Conservation (phyloP, 2,888 invertebrate genomes). For the Ochropleura leucogaster region DNA sequence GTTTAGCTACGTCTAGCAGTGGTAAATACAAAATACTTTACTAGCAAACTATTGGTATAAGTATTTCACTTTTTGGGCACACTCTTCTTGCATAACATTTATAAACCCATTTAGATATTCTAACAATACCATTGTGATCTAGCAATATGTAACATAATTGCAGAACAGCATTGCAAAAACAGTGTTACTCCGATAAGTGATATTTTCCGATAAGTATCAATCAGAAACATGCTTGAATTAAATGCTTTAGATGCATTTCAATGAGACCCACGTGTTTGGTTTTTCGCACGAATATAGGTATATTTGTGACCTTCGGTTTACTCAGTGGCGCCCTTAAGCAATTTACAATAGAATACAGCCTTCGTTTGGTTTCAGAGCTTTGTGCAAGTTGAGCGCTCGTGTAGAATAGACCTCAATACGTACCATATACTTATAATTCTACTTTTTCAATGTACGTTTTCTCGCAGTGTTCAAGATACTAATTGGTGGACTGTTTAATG, state of each 20-base stretch:
- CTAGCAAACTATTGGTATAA: neutral
- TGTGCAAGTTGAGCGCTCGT: constrained; percentile 76
- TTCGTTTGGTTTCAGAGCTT: constrained; percentile 74
- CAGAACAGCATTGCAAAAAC: constrained; percentile 15
- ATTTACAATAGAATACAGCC: constrained; percentile 75
- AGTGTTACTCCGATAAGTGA: neutral
- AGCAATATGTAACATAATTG: constrained; percentile 31
- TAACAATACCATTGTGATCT: constrained; percentile 45
- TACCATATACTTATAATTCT: constrained; percentile 8
- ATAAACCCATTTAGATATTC: constrained; percentile 28
- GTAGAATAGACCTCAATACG: constrained; percentile 70
- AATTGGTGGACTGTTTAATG: constrained; percentile 44
- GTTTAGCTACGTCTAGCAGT: neutral
- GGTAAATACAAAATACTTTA: neutral
- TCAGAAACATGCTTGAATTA: neutral
- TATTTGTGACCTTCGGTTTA: constrained; percentile 66
- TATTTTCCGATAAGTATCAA: constrained; percentile 3
- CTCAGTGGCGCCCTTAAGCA: constrained; percentile 65
- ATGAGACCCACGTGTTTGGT: constrained; percentile 30
- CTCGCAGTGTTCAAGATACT: constrained; percentile 29
- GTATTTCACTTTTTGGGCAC: too few species aligned
- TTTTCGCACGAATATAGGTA: constrained; percentile 28
- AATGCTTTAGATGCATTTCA: constrained; percentile 21
- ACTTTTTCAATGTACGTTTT: constrained; percentile 27
- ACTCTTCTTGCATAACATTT: constrained; percentile 22